Base-by-base conservation (phyloP, 2,797 vertebrate species). In the Platyrinchus mystaceus region DNA sequence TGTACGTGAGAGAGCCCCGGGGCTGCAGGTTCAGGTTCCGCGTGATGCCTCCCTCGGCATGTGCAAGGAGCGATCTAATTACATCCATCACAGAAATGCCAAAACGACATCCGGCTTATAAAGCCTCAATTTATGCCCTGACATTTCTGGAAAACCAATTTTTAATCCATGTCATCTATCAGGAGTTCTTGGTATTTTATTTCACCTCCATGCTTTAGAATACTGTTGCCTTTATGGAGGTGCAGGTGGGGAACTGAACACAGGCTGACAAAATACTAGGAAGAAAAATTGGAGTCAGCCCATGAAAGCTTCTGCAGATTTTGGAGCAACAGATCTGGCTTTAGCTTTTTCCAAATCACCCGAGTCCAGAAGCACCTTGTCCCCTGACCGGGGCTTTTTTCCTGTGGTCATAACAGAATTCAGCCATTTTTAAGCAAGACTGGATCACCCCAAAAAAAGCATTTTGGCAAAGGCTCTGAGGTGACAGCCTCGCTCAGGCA, bases 131-230 rank as follows among this genome's bases (percentile, higher is more conserved):
- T 80, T 87, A 87, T 46, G 71, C 68, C 77, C 67, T 88, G 79
- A 89, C 73, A 70, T 90, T 91, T 88, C 85, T 56, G 58, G 77
- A 94, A 93, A 95, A 70, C 15, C 73, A 46, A 56, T 87, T 94
- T 75, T 86, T 79, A 86, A 82, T 74, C 84, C 49, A 62, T 12
- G 47, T 46, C 68, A 87, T 81, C 79, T 77, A 90, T 84, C 74
- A 76, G 41, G 71, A 90, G 78, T 46, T 73, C 58, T 46, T 79
- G 30, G 20, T 56, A 37, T 76, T 93, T 96, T 77, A 79, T 80
- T 93, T 77, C 59, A 77, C 50, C 64, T 85, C 9, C 0, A 22
- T 16, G 49, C 68, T 90, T 95, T 46, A 52, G 73, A 92, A 93
- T 63, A 78, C 23, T 22, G 39, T 85, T 71, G 73, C 69, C 37